phyloP scores from a whole-genome alignment of 2,888 invertebrate genomes.

The Leptarthrus brevirostris region DNA sequence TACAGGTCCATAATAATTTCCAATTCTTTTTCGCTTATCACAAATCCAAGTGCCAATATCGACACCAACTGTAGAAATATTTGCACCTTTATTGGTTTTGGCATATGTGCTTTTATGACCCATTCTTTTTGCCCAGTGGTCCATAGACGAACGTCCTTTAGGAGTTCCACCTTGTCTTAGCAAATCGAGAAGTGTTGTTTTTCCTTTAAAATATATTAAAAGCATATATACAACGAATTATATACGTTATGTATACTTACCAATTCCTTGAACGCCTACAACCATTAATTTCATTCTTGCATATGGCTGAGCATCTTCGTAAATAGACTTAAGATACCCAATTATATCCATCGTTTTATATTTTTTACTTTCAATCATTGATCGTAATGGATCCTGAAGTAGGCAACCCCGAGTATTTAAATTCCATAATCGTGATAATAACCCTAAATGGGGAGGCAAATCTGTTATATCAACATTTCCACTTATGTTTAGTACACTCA shows the following conservation, averaged over 20 bases:
- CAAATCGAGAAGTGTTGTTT: slow-evolving; percentile 91
- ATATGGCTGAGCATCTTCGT: slow-evolving; percentile 92
- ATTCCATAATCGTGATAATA: slow-evolving; percentile 95
- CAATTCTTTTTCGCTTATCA: slow-evolving; percentile 84
- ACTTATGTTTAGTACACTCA: slow-evolving; percentile 94
- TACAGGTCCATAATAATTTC: slow-evolving; percentile 79
- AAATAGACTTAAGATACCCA: slow-evolving; percentile 85
- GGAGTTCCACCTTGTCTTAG: slow-evolving; percentile 85
- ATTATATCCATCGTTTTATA: slow-evolving; percentile 96
- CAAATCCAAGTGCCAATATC: slow-evolving; percentile 96
- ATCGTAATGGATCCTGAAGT: slow-evolving; percentile 86
- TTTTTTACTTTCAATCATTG: slow-evolving; percentile 92
- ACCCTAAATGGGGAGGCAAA: slow-evolving; percentile 94
- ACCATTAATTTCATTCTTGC: slow-evolving; percentile 96
- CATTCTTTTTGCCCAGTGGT: slow-evolving; percentile 97
- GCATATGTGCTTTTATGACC: slow-evolving; percentile 86
- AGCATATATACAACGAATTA: not conserved
- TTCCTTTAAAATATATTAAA: slow-evolving; percentile 75
- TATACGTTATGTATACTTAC: too few relatives aligned
- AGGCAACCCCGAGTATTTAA: slow-evolving; percentile 91
- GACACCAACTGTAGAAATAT: slow-evolving; percentile 96
- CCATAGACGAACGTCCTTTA: slow-evolving; percentile 70
- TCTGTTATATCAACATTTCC: slow-evolving; percentile 78
- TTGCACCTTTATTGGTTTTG: slow-evolving; percentile 80
- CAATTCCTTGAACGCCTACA: slow-evolving; percentile 87